phyloP scores from a whole-genome alignment of 1,140 invertebrate species.

The Planococcus citri region DNA sequence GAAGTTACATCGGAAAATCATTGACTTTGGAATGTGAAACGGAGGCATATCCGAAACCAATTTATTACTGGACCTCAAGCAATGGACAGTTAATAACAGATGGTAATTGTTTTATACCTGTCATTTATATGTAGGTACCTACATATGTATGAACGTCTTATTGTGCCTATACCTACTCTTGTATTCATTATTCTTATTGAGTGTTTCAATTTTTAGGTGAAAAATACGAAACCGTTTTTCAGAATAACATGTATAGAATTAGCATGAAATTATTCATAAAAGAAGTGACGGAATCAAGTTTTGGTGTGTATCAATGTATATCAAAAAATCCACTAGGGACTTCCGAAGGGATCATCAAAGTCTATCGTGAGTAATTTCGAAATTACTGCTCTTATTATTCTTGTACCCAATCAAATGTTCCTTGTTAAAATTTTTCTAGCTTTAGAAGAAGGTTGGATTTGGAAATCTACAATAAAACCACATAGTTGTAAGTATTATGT shows the following conservation, averaged over 20 bases:
- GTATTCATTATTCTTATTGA: background rate
- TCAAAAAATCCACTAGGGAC: slow-evolving; percentile 87
- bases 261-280: slow-evolving; percentile 74
- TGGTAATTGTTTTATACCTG: slow-evolving; percentile 41
- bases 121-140: background rate
- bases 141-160: background rate
- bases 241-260: slow-evolving; percentile 49
- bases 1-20: slow-evolving; percentile 68
- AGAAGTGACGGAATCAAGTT: slow-evolving; percentile 59
- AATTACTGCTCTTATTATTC: background rate
- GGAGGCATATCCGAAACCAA: slow-evolving; percentile 75
- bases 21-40: slow-evolving; percentile 72
- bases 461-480: background rate
- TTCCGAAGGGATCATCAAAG: slow-evolving; percentile 76
- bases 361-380: slow-evolving; percentile 60
- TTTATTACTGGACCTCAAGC: slow-evolving; percentile 78
- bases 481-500: background rate
- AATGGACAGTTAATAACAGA: slow-evolving; percentile 74
- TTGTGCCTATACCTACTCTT: background rate
- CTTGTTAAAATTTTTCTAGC: background rate
- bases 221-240: slow-evolving; percentile 41
- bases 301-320: slow-evolving; percentile 73
- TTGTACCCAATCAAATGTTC: background rate
- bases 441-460: background rate
- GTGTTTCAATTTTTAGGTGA: slow-evolving; percentile 31